Conservation (phyloP, 2,888 invertebrate genomes). For the Drosophila koepferae region DNA sequence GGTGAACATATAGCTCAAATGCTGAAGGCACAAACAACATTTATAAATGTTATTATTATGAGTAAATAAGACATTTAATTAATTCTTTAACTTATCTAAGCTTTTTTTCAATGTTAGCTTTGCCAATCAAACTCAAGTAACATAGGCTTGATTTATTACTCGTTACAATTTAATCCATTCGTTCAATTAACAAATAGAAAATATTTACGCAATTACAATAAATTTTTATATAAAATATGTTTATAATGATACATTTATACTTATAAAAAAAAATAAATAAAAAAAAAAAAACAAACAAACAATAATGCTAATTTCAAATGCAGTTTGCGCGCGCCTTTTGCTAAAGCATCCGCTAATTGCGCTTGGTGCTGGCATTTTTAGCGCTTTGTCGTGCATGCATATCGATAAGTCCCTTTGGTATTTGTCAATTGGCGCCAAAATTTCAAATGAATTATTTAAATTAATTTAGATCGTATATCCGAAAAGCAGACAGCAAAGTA, state of each 20-base stretch:
- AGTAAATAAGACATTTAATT: background rate
- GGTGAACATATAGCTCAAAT: no score
- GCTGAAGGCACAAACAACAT: background rate
- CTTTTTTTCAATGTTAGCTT: no score
- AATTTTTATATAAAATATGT: no score
- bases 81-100: background rate
- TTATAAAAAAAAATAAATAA: no score
- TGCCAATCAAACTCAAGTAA: background rate
- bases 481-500: background rate
- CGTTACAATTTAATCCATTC: no score
- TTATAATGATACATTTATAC: no score
- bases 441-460: background rate
- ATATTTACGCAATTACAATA: no score
- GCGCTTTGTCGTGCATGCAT: background rate
- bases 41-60: background rate
- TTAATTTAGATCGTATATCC: background rate
- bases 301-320: background rate
- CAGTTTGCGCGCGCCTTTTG: background rate
- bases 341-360: background rate
- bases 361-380: constrained; percentile 10
- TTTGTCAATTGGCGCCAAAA: background rate
- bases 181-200: no score
- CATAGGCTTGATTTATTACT: background rate
- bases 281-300: no score
- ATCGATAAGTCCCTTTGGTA: background rate